Base-by-base conservation (phyloP, 2,888 invertebrate genomes). In the Sarcophaga subvicina region DNA sequence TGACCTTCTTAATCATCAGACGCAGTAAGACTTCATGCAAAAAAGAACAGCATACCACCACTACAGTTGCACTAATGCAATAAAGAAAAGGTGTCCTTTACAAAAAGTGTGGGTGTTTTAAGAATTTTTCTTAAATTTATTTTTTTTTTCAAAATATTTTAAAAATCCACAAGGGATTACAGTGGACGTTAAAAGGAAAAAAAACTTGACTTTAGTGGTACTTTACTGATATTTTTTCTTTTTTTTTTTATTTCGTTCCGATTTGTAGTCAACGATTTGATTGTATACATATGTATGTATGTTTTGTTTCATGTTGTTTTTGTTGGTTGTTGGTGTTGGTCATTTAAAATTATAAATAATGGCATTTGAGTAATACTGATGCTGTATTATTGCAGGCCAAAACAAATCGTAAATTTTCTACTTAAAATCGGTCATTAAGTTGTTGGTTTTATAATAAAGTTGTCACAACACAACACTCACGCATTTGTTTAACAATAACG, bases 391-490 rank as follows among this genome's bases (percentile, higher is more conserved):
- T 85, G 75, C 69, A 54, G 17, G n/a, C 70, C 70, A 84, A 84
- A 87, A 87, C 87, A 87, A 87, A 87, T 87, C 87, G 87, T 87
- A 87, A 87, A 87, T 87, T 85, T 82, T 84, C 81, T 85, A 87
- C 87, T 87, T 87, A 84, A 87, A 87, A 82, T 87, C 79, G 63
- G 49, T 81, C 87, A 87, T 87, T 87, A 87, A 87, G 45, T 87
- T 82, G 81, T 85, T 85, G 85, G 79, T 84, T 87, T 86, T 83
- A 87, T 87, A 87, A 87, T 87, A 66, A 87, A 87, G 87, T 87
- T 87, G 87, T 87, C 87, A 87, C 87, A 87, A 85, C 87, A 87
- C 87, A 87, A 85, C 87, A 87, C 87, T 87, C 87, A 87, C 87
- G 87, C 87, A 81, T 81, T 67, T 79, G 71, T 54, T 59, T 14